These are phyloP conservation scores for Pseudochirops corinnae DNA, from an alignment of 2,797 vertebrate species.

Conservation along the genomic window DNA sequence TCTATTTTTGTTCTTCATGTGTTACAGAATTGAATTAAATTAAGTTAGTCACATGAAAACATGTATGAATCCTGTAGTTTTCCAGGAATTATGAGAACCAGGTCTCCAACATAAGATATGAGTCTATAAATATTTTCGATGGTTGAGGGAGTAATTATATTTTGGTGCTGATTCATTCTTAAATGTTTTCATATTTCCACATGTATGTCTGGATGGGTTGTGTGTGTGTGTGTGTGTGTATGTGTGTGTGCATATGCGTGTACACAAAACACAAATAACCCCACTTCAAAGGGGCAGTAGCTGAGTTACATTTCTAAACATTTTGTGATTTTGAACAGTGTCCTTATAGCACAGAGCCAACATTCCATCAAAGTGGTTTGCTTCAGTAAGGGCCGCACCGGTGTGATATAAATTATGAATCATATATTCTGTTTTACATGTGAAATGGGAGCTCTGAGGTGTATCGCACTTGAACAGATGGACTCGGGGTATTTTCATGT, in stretches of 20 bases:
- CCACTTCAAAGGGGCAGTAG: slow-evolving; percentile 81
- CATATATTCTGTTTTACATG: slow-evolving; percentile 85
- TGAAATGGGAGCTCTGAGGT: slow-evolving; percentile 83
- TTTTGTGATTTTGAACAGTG: slow-evolving; percentile 82
- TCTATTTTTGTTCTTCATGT: slow-evolving; percentile 63
- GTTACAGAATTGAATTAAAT: slow-evolving; percentile 78
- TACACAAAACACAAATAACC: slow-evolving; percentile 84
- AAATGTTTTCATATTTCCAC: slow-evolving; percentile 76
- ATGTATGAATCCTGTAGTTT: slow-evolving; percentile 65
- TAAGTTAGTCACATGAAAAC: slow-evolving; percentile 70
- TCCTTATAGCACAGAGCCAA: slow-evolving; percentile 80
- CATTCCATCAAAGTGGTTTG: slow-evolving; percentile 84
- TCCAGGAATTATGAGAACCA: slow-evolving; percentile 74
- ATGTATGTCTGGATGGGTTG: slow-evolving; percentile 71
- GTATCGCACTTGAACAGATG: slow-evolving; percentile 76
- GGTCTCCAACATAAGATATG: slow-evolving; percentile 70
- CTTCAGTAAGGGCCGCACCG: slow-evolving; percentile 79
- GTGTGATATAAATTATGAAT: slow-evolving; percentile 87
- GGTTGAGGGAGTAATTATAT: slow-evolving; percentile 79
- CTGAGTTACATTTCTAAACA: slow-evolving; percentile 81
- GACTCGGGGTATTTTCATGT: slow-evolving; percentile 77
- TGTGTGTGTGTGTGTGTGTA: background rate
- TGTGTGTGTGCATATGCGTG: slow-evolving; percentile 34
- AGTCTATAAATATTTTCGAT: slow-evolving; percentile 80
- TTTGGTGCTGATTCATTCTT: slow-evolving; percentile 68